Conservation (phyloP, 2,797 vertebrate genomes). For the Champsocephalus gunnari region DNA sequence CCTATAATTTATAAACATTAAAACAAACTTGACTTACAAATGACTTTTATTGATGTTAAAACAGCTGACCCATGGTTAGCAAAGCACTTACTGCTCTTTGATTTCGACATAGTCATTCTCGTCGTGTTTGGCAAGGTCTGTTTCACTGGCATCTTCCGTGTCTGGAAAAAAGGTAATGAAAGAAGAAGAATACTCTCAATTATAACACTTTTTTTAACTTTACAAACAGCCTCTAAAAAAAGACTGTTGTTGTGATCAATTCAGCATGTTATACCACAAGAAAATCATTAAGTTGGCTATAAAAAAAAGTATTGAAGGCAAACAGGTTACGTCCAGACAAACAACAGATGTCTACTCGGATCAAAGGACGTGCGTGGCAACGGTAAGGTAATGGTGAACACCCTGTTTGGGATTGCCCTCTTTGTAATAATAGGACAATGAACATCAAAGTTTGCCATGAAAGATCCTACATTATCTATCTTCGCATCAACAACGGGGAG, state of each 20-base stretch:
- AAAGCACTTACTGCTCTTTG: conserved; percentile 95
- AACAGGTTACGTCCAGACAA: neutral
- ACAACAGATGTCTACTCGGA: conserved; percentile 5
- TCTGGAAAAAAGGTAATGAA: conserved; percentile 80
- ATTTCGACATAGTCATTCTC: conserved; percentile 98
- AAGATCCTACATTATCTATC: neutral
- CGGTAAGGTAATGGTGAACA: conserved; percentile 64
- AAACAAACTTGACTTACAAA: neutral
- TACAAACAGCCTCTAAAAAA: neutral
- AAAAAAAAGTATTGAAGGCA: neutral
- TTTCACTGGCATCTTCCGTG: conserved; percentile 99
- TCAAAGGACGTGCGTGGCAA: conserved; percentile 70
- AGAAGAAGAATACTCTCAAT: neutral
- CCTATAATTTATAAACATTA: neutral
- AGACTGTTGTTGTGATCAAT: neutral
- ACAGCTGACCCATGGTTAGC: neutral
- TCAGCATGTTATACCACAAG: neutral
- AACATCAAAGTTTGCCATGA: conserved; percentile 18
- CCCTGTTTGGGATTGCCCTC: conserved; percentile 41
- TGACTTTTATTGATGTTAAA: neutral
- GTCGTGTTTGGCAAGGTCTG: conserved; percentile 96
- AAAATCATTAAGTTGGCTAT: neutral
- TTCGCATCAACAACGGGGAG: neutral
- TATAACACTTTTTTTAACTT: too few relatives aligned
- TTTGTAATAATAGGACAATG: conserved; percentile 13